phyloP scores from a whole-genome alignment of 2,113 vertebrate species.

The Phyllopteryx taeniolatus region DNA sequence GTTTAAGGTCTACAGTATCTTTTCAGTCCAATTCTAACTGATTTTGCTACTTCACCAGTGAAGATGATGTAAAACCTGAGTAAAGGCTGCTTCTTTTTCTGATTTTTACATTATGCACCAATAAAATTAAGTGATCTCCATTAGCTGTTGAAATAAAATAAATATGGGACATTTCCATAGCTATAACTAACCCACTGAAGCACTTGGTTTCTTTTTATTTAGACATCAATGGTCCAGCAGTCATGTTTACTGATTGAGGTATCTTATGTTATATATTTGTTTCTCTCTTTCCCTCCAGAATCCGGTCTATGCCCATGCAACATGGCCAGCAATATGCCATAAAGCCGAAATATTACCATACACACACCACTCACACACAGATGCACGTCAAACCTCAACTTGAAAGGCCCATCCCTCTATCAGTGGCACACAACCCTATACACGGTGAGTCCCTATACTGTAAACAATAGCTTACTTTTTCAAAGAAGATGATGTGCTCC shows the following conservation, averaged over 20 bases:
- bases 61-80: too few relatives aligned
- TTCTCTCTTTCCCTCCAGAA: conserved; percentile 65
- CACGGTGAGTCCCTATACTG: conserved; percentile 59
- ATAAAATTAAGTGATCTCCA: too few relatives aligned
- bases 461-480: not conserved
- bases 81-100: too few relatives aligned
- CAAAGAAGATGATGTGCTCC: not conserved
- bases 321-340: conserved; percentile 84
- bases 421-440: conserved; percentile 72
- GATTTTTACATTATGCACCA: too few relatives aligned
- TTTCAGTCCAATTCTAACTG: too few relatives aligned
- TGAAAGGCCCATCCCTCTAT: conserved; percentile 81
- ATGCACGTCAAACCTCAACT: conserved; percentile 78
- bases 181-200: too few relatives aligned
- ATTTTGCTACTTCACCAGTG: too few relatives aligned
- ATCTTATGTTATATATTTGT: not conserved
- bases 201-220: not conserved
- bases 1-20: too few relatives aligned
- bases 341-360: conserved; percentile 87
- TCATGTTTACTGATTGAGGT: not conserved
- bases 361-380: conserved; percentile 78
- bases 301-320: conserved; percentile 79
- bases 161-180: too few relatives aligned
- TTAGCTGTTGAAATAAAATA: too few relatives aligned
- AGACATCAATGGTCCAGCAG: not conserved